Evolutionary conservation across 2,113 vertebrate species (phyloP).

Genomic region (Neoarius graeffei): DNA sequence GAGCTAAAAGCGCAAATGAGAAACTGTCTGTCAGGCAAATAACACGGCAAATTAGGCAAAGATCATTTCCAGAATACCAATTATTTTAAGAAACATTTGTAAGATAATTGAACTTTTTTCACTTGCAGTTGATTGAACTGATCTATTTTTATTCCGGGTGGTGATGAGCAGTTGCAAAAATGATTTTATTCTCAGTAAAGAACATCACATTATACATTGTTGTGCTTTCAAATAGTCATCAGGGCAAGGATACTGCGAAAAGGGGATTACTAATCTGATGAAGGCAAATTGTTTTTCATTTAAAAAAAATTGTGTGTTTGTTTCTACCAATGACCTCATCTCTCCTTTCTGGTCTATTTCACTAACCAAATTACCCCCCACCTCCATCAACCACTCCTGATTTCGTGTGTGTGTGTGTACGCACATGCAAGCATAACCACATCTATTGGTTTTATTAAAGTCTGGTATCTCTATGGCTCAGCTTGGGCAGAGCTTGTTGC

Average conservation of each 20-base stretch:
- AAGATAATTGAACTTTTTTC: constrained; percentile 19
- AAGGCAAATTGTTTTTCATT: constrained; percentile 45
- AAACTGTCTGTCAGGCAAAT: constrained; percentile 2
- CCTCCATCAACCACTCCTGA: constrained; percentile 11
- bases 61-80: constrained; percentile 19
- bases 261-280: constrained; percentile 11
- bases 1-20: not conserved
- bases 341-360: constrained; percentile 41
- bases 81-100: not conserved
- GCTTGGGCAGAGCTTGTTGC: constrained; percentile 17
- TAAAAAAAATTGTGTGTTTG: constrained; percentile 7
- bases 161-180: constrained; percentile 29
- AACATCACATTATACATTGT: not conserved
- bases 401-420: constrained; percentile 15
- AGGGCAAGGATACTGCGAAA: constrained; percentile 21
- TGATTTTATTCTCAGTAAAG: constrained; percentile 5
- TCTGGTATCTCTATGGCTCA: constrained; percentile 2
- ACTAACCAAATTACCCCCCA: constrained; percentile 49
- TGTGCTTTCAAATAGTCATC: constrained; percentile 16
- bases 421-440: constrained; percentile 1
- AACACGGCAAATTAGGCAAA: not conserved
- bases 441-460: not conserved
- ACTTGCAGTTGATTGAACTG: not conserved
- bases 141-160: not conserved
- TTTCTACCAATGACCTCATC: constrained; percentile 46